Evolutionary conservation across 2,113 vertebrate species (phyloP).

Genomic region (Sander lucioperca): DNA sequence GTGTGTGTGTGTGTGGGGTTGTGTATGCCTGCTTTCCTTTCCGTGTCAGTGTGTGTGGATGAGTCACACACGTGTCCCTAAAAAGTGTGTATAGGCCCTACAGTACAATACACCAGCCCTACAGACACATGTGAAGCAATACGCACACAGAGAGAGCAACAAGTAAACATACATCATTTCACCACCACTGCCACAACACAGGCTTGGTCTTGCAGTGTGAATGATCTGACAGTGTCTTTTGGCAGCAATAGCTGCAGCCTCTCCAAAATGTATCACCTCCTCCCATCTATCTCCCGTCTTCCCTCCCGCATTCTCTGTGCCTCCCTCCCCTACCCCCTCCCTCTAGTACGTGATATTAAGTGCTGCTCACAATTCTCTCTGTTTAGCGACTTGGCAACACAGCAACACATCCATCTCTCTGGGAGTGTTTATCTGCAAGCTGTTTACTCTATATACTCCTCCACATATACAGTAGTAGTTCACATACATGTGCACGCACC

Average conservation of each 20-base stretch:
- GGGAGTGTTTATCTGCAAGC: conserved; percentile 70
- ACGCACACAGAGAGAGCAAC: conserved; percentile 5
- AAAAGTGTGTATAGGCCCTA: neutral
- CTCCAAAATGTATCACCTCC: conserved; percentile 37
- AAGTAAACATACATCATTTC: conserved; percentile 26
- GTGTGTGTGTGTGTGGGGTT: conserved; percentile 36
- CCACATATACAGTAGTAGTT: conserved; percentile 39
- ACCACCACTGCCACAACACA: conserved; percentile 20
- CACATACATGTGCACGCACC: conserved; percentile 16
- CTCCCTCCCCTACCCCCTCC: neutral
- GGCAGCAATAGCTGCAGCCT: conserved; percentile 36
- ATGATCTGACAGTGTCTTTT: conserved; percentile 40
- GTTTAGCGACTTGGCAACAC: conserved; percentile 66
- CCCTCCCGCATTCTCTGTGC: neutral
- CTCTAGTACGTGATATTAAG: conserved; percentile 56
- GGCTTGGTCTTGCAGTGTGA: conserved; percentile 46
- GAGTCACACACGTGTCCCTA: neutral
- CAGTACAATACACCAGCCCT: neutral
- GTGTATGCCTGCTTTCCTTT: neutral
- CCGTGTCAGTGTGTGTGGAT: neutral
- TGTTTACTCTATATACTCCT: conserved; percentile 48
- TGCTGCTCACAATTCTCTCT: conserved; percentile 57
- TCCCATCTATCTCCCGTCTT: conserved; percentile 31
- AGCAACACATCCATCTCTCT: conserved; percentile 61
- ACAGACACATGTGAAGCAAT: conserved; percentile 17